Evolutionary conservation across 2,888 invertebrate species (phyloP), one percentile per base, ranked within the genome.

Genomic region (Cinara cedri): DNA sequence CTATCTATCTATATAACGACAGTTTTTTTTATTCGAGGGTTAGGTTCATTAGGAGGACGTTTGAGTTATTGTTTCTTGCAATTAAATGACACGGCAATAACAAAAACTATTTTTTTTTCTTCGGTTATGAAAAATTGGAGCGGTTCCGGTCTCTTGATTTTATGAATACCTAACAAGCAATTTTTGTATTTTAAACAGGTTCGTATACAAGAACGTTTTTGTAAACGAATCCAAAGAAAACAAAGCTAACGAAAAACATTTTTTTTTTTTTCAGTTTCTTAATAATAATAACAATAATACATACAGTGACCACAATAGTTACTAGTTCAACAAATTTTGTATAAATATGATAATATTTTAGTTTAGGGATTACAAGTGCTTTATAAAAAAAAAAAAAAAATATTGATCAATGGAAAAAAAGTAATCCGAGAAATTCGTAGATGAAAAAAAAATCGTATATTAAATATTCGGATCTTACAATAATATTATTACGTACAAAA

Each of bases 21-120:
- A 65, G 65, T 75, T 75, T 75, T 78, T 34, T 75, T 78, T 78
- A 70, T 78, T 78, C 24, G 57, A 78, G 78, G 60, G 78, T 78
- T 78, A 70, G 60, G 78, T 78, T 78, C 78, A 78, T 78, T 78
- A 78, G 70, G 78, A 75, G 54, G 44, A 34, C 70, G 60, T 78
- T 76, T 78, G 78, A 78, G 60, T 78, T 78, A 78, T 78, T 70
- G 78, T 78, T 78, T 78, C 57, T 70, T 19, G 78, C 78, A 78
- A 78, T 78, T 78, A 78, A 78, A 78, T 60, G 78, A 70, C 78
- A 78, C 78, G 78, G 70, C 60, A 78, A 78, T 60, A 78, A 78
- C 44, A 46, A 78, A 65, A 68, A 70, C 42, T 57, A 60, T 55
- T 65, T 78, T 34, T 62, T 55, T 76, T 57, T n/a, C 21, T 46